A percentile compares a stretch with the other conserved stretches of the same genome.
Conservation (phyloP, 2,888 invertebrate genomes). For the Clivina fossor region DNA sequence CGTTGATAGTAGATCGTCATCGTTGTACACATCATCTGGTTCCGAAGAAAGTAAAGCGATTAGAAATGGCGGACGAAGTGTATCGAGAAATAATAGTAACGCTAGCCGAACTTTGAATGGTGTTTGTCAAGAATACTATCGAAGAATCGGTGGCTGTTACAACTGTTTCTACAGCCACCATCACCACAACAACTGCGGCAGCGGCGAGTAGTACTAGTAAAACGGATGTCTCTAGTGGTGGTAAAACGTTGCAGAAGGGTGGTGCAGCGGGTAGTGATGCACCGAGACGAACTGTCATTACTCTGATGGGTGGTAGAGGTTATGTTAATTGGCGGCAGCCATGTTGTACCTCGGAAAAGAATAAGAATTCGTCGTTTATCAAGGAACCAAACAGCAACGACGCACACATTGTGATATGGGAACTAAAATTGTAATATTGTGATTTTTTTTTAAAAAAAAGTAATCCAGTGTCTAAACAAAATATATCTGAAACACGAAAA, state of each 20-base stretch:
- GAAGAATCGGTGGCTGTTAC: conserved; percentile 48
- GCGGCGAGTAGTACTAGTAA: conserved; percentile 38
- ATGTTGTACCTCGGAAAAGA: conserved; percentile 63
- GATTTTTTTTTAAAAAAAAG: no score
- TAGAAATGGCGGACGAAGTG: conserved; percentile 60
- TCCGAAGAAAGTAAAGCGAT: conserved; percentile 81
- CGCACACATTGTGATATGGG: conserved; percentile 90
- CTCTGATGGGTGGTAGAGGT: conserved; percentile 85
- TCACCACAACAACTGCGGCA: conserved; percentile 40
- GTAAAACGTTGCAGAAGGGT: conserved; percentile 42
- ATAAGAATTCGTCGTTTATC: conserved; percentile 54
- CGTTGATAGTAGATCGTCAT: conserved; percentile 81
- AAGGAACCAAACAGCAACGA: conserved; percentile 78
- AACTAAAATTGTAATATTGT: conserved; percentile 73
- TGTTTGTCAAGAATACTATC: conserved; percentile 45
- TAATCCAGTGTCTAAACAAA: background rate
- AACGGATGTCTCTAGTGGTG: no score
- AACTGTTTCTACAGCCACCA: conserved; percentile 33
- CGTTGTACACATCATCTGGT: conserved; percentile 81
- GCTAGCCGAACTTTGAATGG: conserved; percentile 64
- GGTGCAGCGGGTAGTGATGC: conserved; percentile 51
- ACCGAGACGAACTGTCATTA: conserved; percentile 75
- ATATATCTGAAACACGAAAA: no score
- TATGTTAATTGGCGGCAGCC: conserved; percentile 85
- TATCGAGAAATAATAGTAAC: conserved; percentile 75